Conservation (phyloP, 1,140 invertebrate species). For the Polypedilum pembai region DNA sequence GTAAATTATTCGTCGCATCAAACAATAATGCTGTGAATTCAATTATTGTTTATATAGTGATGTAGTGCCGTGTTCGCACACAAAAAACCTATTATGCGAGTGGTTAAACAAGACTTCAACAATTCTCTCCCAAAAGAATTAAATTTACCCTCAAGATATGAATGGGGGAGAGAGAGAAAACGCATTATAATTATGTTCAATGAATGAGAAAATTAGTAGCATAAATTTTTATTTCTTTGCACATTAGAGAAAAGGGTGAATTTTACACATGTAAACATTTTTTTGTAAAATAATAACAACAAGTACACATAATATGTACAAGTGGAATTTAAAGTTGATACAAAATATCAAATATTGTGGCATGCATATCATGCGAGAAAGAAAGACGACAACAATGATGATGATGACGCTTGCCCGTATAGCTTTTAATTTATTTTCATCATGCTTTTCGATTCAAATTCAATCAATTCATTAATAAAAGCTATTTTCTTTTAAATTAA, state of each 20-base stretch:
- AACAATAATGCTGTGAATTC: too few species aligned
- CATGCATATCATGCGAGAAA: too few species aligned
- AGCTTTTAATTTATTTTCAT: conserved; percentile 24
- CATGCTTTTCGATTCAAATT: conserved; percentile 10
- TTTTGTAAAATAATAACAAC: background rate
- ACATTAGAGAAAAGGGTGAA: background rate
- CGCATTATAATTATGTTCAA: conserved; percentile 21
- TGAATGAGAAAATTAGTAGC: conserved; percentile 21
- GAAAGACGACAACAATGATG: too few species aligned
- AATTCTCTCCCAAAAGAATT: background rate
- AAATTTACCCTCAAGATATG: background rate
- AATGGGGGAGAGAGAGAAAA: background rate
- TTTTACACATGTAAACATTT: conserved; percentile 20
- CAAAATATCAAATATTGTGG: too few species aligned
- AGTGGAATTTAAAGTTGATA: too few species aligned
- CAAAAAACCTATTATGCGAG: background rate
- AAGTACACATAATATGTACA: too few species aligned
- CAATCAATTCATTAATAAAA: conserved; percentile 22
- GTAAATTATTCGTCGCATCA: too few species aligned
- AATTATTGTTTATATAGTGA: too few species aligned
- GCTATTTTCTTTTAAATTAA: conserved; percentile 14
- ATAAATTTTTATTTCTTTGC: background rate
- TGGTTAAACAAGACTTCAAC: background rate
- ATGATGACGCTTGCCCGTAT: background rate
- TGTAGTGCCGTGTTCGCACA: background rate